Percentiles rank a stretch among this genome's conserved stretches.
These are phyloP conservation scores for Eustalomyia histrio DNA, from an alignment of 2,888 invertebrate species.

Conservation along the genomic window DNA sequence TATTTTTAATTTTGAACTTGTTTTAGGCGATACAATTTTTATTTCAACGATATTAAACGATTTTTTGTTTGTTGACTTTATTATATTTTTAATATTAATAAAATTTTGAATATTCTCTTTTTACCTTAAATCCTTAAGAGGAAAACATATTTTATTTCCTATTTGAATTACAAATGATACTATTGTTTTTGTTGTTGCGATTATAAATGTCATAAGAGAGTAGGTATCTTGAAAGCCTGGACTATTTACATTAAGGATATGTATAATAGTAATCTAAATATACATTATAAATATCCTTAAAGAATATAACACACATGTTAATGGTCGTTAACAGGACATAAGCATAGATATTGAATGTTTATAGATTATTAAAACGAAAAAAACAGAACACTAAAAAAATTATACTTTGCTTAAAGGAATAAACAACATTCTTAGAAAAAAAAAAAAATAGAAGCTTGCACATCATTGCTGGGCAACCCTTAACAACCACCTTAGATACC, in stretches of 20 bases:
- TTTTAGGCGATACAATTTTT: too few species aligned
- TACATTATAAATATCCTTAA: constrained; percentile 40
- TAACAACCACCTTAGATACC: constrained; percentile 28
- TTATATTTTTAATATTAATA: too few species aligned
- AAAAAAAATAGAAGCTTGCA: constrained; percentile 14
- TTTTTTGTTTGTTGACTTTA: too few species aligned
- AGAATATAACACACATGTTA: constrained; percentile 55
- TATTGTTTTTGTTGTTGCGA: constrained; percentile 49
- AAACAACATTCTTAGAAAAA: constrained; percentile 18
- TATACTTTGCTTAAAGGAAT: constrained; percentile 53
- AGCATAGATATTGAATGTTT: constrained; percentile 79
- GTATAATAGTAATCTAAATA: constrained; percentile 43
- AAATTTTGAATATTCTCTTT: too few species aligned
- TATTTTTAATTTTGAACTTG: too few species aligned
- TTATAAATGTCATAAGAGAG: constrained; percentile 24
- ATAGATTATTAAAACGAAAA: constrained; percentile 76
- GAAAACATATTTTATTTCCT: constrained; percentile 30
- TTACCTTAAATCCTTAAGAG: too few species aligned
- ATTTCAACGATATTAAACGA: too few species aligned
- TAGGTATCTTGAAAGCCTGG: constrained; percentile 10
- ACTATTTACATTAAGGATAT: constrained; percentile 35
- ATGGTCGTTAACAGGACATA: constrained; percentile 68
- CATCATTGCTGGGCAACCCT: constrained; percentile 58
- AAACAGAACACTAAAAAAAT: constrained; percentile 27
- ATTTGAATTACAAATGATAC: constrained; percentile 75